Evolutionary conservation across 1,140 invertebrate species (phyloP), one percentile per base, ranked within the genome.

Genomic region (Drosophila bocki): DNA sequence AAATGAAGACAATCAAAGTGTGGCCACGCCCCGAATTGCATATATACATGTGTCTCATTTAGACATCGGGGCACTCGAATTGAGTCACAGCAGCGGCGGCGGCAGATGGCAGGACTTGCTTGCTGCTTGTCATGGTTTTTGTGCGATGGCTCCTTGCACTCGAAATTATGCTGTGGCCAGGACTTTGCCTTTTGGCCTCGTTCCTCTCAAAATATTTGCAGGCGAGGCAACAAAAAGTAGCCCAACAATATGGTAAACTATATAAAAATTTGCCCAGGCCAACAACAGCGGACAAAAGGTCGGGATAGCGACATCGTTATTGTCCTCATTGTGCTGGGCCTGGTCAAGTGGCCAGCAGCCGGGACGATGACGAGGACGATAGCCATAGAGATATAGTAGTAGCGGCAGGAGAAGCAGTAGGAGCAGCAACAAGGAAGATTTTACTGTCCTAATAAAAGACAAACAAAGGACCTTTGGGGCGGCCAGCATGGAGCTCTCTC

Each of bases 1-100:
- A 85, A 90, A 90, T 90, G 85, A 90, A 90, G 85, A 90, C 86
- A 90, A 90, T 90, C 85, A 90, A 88, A 88, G 83, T 78, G 85
- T 65, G 78, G 56, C 78, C 74, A 74, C 69, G 78, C 78, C 74
- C 59, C n/a, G 45, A 64, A 85, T 78, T 90, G 81, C 82, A 32
- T 45, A 48, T 41, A 41, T 60, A 64, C 48, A 77, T 68, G 37
- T 67, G 51, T 77, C 54, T 76, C 42, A 70, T 70, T 64, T 50
- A 58, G 75, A 63, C 75, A 64, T 71, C 32, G 39, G 42, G 60
- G 48, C 65, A 76, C 53, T 56, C 29, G 68, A 90, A 88, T 88
- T 84, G 85, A 90, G 85, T 84, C 87, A 88, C 70, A 78, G 72
- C 51, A 17, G 50, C 62, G 39, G 75, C 60, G 47, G 59, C 51